Evolutionary conservation across 2,797 vertebrate species (phyloP).

Genomic region (Micropoecilia bifurca): DNA sequence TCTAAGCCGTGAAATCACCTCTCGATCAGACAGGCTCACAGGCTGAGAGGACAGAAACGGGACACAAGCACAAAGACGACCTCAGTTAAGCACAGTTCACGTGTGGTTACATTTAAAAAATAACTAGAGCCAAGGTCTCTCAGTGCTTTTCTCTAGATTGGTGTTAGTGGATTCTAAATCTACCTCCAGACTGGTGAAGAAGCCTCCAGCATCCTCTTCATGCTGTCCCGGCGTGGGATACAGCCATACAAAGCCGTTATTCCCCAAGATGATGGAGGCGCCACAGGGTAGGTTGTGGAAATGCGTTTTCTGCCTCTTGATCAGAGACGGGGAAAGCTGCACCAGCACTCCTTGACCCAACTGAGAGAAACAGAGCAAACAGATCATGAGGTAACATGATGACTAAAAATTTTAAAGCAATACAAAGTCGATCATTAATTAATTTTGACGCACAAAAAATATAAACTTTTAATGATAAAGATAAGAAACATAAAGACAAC

Average conservation of each 20-base stretch:
- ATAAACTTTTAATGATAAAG: neutral
- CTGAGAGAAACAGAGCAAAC: conserved; percentile 65
- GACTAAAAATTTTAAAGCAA: neutral
- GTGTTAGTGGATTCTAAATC: neutral
- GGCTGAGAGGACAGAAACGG: conserved; percentile 78
- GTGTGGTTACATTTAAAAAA: neutral
- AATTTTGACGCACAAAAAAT: neutral
- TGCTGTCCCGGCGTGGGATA: conserved; percentile 89
- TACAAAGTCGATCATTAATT: neutral
- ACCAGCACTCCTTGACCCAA: conserved; percentile 95
- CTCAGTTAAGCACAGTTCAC: neutral
- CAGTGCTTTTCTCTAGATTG: neutral
- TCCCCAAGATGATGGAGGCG: conserved; percentile 93
- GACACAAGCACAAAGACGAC: conserved; percentile 4
- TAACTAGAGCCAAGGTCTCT: neutral
- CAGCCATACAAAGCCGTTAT: conserved; percentile 97
- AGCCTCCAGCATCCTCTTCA: conserved; percentile 92
- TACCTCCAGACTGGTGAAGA: conserved; percentile 90
- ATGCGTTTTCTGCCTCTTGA: conserved; percentile 97
- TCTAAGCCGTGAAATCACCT: conserved; percentile 95
- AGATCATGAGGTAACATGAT: neutral
- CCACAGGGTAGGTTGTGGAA: conserved; percentile 96
- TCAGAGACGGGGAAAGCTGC: conserved; percentile 92
- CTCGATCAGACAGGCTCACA: conserved; percentile 87
- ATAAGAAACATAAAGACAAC: neutral